Evolutionary conservation across 1,140 invertebrate species (phyloP), one percentile per base, ranked within the genome.

Genomic region (Tetragnatha versicolor): DNA sequence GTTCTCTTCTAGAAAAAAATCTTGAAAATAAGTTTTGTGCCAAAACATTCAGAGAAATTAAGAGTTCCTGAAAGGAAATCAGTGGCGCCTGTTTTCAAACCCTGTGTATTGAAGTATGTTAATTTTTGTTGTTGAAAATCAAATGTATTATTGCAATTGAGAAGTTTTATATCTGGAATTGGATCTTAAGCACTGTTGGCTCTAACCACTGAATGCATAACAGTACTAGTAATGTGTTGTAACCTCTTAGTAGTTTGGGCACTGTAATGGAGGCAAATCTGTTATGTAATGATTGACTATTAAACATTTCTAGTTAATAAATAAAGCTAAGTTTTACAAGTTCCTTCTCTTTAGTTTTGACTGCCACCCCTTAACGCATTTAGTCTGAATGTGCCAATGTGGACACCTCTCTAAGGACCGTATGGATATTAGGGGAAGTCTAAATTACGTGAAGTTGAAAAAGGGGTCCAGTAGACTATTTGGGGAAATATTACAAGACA

Each of bases 301-400:
- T n/a, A 45, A 47, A 60, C 29, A 42, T 61, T 73, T 58, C 33
- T 49, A 77, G 61, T 65, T 77, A 65, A 65, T 65, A 75, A 77
- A 53, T 29, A 77, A 76, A 77, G 73, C 73, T 77, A 77, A 77
- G 73, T 77, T 77, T 77, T 77, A 65, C 63, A 66, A 35, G 20
- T 22, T 63, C 17, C 22, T 39, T 37, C 42, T n/a, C n/a, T n/a
- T n/a, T 35, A 27, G n/a, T 63, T 29, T 29, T 60, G 49, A 20
- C 42, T 45, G n/a, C 2, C 12, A 45, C 3, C n/a, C 12, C 3
- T 45, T 3, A 45, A n/a, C n/a, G 1, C 42, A 45, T 45, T 45
- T 42, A 14, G n/a, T 45, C n/a, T n/a, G n/a, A n/a, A n/a, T n/a
- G n/a, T n/a, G n/a, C n/a, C n/a, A n/a, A n/a, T n/a, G n/a, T n/a